Base-by-base conservation (phyloP, 2,888 invertebrate genomes). In the Teleiodes luculella region DNA sequence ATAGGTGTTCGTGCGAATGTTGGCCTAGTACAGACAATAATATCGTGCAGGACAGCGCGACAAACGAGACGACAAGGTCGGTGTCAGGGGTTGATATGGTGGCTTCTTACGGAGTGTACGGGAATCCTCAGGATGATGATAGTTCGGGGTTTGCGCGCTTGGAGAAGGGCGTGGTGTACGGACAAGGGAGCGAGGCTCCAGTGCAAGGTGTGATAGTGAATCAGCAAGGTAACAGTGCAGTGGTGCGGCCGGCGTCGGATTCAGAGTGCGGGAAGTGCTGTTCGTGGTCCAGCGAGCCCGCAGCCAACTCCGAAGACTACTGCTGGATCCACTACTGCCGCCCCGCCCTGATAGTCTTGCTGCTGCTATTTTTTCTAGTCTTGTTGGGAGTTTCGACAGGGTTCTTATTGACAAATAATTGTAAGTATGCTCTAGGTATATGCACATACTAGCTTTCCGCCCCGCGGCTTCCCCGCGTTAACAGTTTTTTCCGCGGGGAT, bases 341-440 rank as follows among this genome's bases (percentile, higher is more conserved):
- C 61, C 91, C 91, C 11, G 89, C 91, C 10, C 74, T 91, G 39
- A 90, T 91, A 65, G 83, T 91, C 35, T 74, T 91, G 52, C 76
- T 91, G 53, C 77, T 91, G 58, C 77, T 91, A 61, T 87, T 91
- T 80, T 90, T 91, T 79, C 76, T 91, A 71, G 84, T 91, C 61
- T 76, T 91, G 70, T 83, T 91, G 78, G 90, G 91, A 59, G 86
- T 91, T 60, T 87, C 91, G 66, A 91, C 91, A 73, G 91, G 91
- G 74, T 88, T 91, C 66, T 80, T 91, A 76, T 78, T 91, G 72
- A 91, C 91, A 69, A 91, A 91, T 79, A 91, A 91, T 75, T 91
- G 91, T 91, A 74, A 91, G 91, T 91, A 83, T 61, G 51, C 33
- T 59, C 14, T 5, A 13, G 16, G 6, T 36, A 0, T 14, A 2